Evolutionary conservation across 1,140 invertebrate species (phyloP), one percentile per base, ranked within the genome.

Genomic region (Ceratina japonica): DNA sequence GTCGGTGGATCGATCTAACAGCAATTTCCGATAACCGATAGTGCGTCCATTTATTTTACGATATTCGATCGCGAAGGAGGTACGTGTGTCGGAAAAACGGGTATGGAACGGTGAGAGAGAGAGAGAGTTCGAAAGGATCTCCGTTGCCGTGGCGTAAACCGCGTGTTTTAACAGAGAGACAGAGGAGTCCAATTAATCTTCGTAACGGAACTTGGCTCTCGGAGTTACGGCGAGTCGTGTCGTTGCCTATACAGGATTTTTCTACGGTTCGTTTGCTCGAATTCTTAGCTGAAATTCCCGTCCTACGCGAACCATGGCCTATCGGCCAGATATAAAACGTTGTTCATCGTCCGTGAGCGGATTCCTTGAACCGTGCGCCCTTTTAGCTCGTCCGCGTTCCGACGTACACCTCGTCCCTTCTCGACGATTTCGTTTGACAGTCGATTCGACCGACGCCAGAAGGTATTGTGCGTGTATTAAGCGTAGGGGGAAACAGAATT

Each of bases 151-250:
- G 24, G 18, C n/a, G 22, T 12, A 24, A 65, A 63, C 3, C 59
- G 27, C 31, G 52, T 20, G 24, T 49, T 66, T 68, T 59, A 15
- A 27, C 37, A 31, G 49, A 13, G 27, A 31, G 8, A 15, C 2
- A 49, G 18, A 20, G 73, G 49, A 51, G 13, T 20, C 20, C 63
- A 75, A 75, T 75, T 75, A 68, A 75, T 75, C 62, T 59, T 59
- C 1, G 10, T 56, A 75, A 75, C 63, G 63, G 63, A 68, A 59
- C 51, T 24, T 68, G 44, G 52, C 31, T 59, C 3, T 3, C n/a
- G n/a, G 22, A 54, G 63, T 27, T 22, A 75, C 63, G 27, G 51
- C 52, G 3, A n/a, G 56, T 27, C 22, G 22, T 51, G 18, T 61
- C 37, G 37, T 44, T 27, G 18, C 4, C 10, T 24, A 22, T 3